Evolutionary conservation across 2,797 vertebrate genomes (phyloP), one percentile per base, ranked within the genome.

Genomic region (Sarcophilus harrisii): DNA sequence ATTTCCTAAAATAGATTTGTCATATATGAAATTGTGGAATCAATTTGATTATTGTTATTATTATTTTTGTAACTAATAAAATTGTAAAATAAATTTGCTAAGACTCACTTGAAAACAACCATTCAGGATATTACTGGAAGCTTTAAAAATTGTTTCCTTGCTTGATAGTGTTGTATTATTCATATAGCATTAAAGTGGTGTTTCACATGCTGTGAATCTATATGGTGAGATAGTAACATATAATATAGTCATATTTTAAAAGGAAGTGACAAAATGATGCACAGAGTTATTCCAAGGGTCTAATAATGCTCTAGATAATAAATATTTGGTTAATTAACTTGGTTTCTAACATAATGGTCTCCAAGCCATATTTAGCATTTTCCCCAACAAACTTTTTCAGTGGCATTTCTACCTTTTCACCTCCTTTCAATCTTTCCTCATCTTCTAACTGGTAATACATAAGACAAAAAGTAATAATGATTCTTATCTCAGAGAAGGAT

Each of bases 321-420:
- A 91, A 10, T 27, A 0, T 18, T 27, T 18, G 59, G 3, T 49
- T 73, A 21, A 2, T 92, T 49, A 91, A 2, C n/a, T 57, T 62
- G 59, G 52, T 58, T 57, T 28, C 52, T 55, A 29, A 24, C 30
- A 5, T 16, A 29, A 5, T 2, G 18, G 49, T 13, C 49, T 91
- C 30, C 24, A 29, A 0, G 8, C 12, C 11, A 6, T 60, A 0
- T 30, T 5, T 29, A 2, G 29, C 0, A 2, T 1, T 57, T 54
- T 0, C 28, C 10, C 18, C 13, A 28, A 14, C 8, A 92, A 59
- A 30, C 14, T 45, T 9, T 30, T n/a, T 94, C 14, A 10, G 66
- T 24, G 16, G 2, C 10, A 0, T 18, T 87, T 87, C 24, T 45
- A 49, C 5, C 1, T 24, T 54, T 3, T 57, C 57, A 45, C 3